These are phyloP conservation scores for Ailurus styani DNA, from an alignment of 2,113 vertebrate genomes.

Conservation along the genomic window DNA sequence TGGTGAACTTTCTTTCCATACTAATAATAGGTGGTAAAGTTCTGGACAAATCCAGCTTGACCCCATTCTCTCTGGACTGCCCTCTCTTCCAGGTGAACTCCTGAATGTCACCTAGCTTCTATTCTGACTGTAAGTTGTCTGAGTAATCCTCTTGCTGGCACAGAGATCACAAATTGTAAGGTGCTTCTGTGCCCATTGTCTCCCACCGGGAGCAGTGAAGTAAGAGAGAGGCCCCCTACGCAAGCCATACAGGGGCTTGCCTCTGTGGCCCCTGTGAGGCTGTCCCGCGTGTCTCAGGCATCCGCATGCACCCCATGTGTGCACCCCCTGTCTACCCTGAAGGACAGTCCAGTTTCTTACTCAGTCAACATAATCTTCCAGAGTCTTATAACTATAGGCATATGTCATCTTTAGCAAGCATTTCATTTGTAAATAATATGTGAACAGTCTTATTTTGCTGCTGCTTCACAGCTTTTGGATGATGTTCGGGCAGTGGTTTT, in stretches of 20 bases:
- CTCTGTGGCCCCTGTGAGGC: not conserved
- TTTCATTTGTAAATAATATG: slow-evolving; percentile 16
- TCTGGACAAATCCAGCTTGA: not conserved
- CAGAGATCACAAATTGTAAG: not conserved
- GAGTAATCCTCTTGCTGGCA: not conserved
- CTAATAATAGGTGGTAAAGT: not conserved
- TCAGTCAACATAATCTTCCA: not conserved
- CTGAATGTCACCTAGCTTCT: not conserved
- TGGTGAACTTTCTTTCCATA: not conserved
- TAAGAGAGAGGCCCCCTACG: not conserved
- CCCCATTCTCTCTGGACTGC: not conserved
- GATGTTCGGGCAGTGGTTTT: not conserved
- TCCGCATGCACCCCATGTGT: not conserved
- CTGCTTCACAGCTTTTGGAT: not conserved
- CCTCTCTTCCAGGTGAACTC: not conserved
- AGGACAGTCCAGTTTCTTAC: not conserved
- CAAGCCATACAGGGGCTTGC: not conserved
- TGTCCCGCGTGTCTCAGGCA: not conserved
- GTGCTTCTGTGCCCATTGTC: not conserved
- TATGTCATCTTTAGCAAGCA: not conserved
- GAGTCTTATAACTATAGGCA: not conserved
- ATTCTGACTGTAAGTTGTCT: not conserved
- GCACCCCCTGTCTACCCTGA: not conserved
- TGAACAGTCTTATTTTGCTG: not conserved
- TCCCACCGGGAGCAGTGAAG: not conserved